Evolutionary conservation across 2,797 vertebrate species (phyloP), one percentile per base, ranked within the genome.

Genomic region (Chloroceryle inda): DNA sequence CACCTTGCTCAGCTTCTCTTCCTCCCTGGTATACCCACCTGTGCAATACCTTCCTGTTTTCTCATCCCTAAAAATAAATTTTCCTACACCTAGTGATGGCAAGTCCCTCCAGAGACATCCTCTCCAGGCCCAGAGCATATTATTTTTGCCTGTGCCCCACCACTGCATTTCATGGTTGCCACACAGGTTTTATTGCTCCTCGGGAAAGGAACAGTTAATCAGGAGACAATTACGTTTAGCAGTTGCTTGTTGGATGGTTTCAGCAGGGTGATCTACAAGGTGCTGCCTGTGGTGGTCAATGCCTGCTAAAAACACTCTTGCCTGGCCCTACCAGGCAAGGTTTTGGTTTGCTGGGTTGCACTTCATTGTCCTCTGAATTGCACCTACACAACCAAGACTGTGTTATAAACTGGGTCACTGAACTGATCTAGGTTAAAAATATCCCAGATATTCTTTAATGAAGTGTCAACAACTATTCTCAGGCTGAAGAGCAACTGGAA

Each of bases 391-490:
- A 61, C 50, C 3, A 0, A 62, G 42, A 31, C 67, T 52, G 27
- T 0, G 0, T 47, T 40, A 78, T 42, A 73, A 92, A 92, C 67
- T 56, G 88, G 93, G 92, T 85, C 77, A 35, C 83, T 59, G 71
- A 93, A 73, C 63, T 8, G 9, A 87, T 79, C 71, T 56, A 74
- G 63, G 63, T 94, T 92, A 87, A 96, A 95, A 96, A 93, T 90
- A 96, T 95, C 94, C 77, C 69, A 92, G 85, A 95, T 92, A 93
- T 85, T 85, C 80, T 64, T 55, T 96, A 96, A 96, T 95, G 94
- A 96, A 95, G 94, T 96, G 94, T 92, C 95, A 96, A 94, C 88
- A 94, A 83, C 77, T 68, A 71, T 71, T 92, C 88, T 95, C 92
- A 87, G 84, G 77, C 94, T 80, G 86, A 94, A 71, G 78, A 96